Evolutionary conservation across 2,113 vertebrate species (phyloP).

Genomic region (Lophochroa leadbeateri): DNA sequence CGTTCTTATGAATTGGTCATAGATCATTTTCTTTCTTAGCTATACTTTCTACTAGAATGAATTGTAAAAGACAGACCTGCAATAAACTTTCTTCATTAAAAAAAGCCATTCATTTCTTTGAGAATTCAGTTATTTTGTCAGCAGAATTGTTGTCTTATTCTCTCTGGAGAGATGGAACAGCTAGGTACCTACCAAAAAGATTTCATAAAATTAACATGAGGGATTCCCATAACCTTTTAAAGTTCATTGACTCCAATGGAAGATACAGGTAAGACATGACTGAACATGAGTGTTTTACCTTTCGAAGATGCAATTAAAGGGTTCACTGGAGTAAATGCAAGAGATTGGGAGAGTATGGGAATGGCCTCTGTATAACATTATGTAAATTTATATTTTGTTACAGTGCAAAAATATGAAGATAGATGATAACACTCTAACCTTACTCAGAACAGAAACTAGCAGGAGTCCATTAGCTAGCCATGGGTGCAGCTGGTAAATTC

Average conservation of each 20-base stretch:
- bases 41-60: conserved; percentile 77
- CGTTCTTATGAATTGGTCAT: conserved; percentile 30
- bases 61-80: conserved; percentile 70
- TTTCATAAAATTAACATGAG: not conserved
- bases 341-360: not conserved
- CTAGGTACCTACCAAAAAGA: not conserved
- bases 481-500: not conserved
- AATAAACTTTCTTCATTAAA: conserved; percentile 80
- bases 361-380: not conserved
- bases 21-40: conserved; percentile 68
- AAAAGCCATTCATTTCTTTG: not conserved
- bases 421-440: not conserved
- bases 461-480: not conserved
- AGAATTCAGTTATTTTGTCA: not conserved
- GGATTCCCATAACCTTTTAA: not conserved
- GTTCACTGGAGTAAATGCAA: not conserved
- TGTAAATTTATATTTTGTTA: not conserved
- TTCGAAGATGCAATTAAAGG: not conserved
- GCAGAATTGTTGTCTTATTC: not conserved
- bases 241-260: not conserved
- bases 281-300: not conserved
- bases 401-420: not conserved
- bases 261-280: not conserved
- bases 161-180: not conserved
- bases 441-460: not conserved